phyloP scores from a whole-genome alignment of 2,113 vertebrate species.

The Nycticorax nycticorax region DNA sequence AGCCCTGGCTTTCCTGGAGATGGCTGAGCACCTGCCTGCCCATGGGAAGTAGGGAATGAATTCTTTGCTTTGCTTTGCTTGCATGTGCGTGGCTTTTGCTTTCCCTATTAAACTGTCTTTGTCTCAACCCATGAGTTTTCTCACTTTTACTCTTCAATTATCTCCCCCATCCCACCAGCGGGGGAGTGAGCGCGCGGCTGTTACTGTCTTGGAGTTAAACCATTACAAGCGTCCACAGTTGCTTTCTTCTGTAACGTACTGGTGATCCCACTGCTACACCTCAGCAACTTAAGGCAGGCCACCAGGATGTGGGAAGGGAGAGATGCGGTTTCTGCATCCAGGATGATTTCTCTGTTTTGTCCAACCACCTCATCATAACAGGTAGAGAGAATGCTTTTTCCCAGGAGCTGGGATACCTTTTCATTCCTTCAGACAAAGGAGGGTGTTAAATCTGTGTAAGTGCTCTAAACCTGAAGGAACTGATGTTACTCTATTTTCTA shows the following conservation, averaged over 20 bases:
- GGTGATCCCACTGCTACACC: neutral
- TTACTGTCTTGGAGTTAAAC: neutral
- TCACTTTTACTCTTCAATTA: neutral
- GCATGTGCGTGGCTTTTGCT: neutral
- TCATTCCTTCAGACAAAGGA: neutral
- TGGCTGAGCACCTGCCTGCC: neutral
- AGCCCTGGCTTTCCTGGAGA: neutral
- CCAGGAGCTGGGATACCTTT: neutral
- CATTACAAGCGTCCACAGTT: accelerated
- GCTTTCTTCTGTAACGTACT: neutral
- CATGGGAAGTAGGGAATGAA: neutral
- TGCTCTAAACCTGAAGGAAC: neutral
- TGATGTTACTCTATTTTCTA: neutral
- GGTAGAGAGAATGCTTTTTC: neutral
- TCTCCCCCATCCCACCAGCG: neutral
- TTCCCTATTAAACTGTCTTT: neutral
- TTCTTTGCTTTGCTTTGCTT: neutral
- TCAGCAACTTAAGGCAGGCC: neutral
- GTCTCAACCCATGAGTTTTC: neutral
- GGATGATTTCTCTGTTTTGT: neutral
- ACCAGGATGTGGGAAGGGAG: neutral
- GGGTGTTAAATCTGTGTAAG: neutral
- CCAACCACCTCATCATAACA: accelerated
- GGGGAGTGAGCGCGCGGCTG: neutral
- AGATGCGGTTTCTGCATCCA: neutral